Percentiles rank a stretch among this genome's conserved stretches.
Evolutionary conservation across 2,113 vertebrate genomes (phyloP).

Genomic region (Hippopotamus amphibius): DNA sequence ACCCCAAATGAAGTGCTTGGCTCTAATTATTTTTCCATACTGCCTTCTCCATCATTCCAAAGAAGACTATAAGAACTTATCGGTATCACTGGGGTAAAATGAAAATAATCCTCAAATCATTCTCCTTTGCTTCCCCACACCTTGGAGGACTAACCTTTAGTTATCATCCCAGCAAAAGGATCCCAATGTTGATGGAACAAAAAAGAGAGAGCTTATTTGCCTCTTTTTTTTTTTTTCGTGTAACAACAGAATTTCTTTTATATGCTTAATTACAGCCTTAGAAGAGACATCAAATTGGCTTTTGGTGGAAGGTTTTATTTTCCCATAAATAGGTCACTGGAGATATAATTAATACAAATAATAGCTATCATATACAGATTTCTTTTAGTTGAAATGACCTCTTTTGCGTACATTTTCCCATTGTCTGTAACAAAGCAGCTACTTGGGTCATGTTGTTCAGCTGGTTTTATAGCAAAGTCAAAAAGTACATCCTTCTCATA

Average conservation of each 20-base stretch:
- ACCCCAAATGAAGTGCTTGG: neutral
- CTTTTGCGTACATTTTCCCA: neutral
- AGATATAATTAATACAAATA: slow-evolving; percentile 45
- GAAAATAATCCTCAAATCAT: neutral
- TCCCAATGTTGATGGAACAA: neutral
- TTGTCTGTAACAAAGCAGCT: neutral
- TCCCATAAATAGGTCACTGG: neutral
- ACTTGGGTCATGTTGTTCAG: neutral
- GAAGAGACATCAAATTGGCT: neutral
- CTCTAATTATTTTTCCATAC: neutral
- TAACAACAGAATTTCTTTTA: slow-evolving; percentile 42
- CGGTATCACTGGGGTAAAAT: neutral
- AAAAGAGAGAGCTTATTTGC: neutral
- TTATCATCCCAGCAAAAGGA: neutral
- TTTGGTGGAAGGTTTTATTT: neutral
- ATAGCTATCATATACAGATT: neutral
- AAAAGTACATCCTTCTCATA: neutral
- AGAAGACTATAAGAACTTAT: neutral
- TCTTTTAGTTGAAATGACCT: slow-evolving; percentile 34
- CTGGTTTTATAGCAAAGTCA: slow-evolving; percentile 30
- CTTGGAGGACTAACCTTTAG: neutral
- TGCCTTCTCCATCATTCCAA: neutral
- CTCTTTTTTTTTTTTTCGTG: neutral
- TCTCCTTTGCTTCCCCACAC: neutral
- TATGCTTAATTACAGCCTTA: slow-evolving; percentile 36